Evolutionary conservation across 1,140 invertebrate species (phyloP), one percentile per base, ranked within the genome.

Genomic region (Aradophagus sp.): DNA sequence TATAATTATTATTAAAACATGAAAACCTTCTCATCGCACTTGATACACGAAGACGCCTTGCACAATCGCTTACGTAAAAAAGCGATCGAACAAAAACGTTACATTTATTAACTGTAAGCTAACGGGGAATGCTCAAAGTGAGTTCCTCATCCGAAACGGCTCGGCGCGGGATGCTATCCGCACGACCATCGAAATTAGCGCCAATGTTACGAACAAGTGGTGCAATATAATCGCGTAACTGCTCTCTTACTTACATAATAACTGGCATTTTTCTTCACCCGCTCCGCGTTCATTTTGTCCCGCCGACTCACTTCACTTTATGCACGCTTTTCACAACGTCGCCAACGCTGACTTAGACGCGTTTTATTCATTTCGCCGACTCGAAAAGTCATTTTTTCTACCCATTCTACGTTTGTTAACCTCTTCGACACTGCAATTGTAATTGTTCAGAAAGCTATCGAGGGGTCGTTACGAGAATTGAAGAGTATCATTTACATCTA

Each of bases 191-290:
- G 31, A 69, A 69, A 69, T 69, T 69, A 69, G 50, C 66, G 29
- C 50, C 66, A 59, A 61, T 68, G 65, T 68, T 68, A 68, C 65
- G 55, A 48, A 26, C 34, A 55, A 53, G 48, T 69, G 66, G 66
- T 56, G 66, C 66, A 69, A n/a, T n/a, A 69, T 56, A 56, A 56
- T 61, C 56, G 35, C 15, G 35, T 29, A 69, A 69, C 66, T 56
- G 56, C 56, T 69, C 56, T 47, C 34, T 50, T 32, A 17, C 65
- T 69, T 69, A 44, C 44, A 38, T 69, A 69, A 69, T 42, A 50
- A 42, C 26, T 41, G 29, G 17, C 59, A 68, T 68, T 68, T 47
- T 55, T 53, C 14, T 48, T 47, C 20, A 16, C n/a, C 16, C 12
- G 47, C 35, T 39, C 8, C 8, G 41, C 38, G 19, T 53, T 50